These are phyloP conservation scores for Andricus grossulariae DNA, from an alignment of 1,140 invertebrate genomes.

Conservation along the genomic window DNA sequence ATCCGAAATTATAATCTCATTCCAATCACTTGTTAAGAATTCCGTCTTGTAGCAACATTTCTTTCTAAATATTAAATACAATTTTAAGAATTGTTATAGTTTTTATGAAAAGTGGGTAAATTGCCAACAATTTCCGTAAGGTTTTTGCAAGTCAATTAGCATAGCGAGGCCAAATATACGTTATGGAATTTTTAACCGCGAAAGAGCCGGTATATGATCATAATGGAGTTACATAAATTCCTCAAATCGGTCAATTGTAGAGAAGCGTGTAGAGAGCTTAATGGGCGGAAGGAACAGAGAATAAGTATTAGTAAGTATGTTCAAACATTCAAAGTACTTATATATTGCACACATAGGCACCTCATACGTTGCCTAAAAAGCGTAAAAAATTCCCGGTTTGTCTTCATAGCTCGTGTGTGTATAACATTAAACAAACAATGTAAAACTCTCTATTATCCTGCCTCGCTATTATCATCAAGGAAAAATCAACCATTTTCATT, in stretches of 20 bases:
- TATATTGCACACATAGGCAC: too few relatives aligned
- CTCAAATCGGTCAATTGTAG: slow-evolving; percentile 47
- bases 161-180: slow-evolving; percentile 45
- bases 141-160: slow-evolving; percentile 34
- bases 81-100: not conserved
- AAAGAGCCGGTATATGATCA: slow-evolving; percentile 27
- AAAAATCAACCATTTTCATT: too few relatives aligned
- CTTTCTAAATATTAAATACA: slow-evolving; percentile 3
- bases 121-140: slow-evolving; percentile 15
- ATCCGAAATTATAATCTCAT: too few relatives aligned
- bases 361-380: slow-evolving; percentile 42
- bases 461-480: too few relatives aligned
- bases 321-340: not conserved
- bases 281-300: slow-evolving; percentile 39
- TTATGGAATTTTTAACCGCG: slow-evolving; percentile 38
- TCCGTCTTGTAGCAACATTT: not conserved
- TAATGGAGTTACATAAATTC: slow-evolving; percentile 50
- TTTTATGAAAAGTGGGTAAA: not conserved
- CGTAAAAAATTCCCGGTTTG: slow-evolving; percentile 36
- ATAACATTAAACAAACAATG: not conserved
- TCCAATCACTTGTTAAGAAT: too few relatives aligned
- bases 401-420: not conserved
- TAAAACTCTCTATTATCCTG: too few relatives aligned
- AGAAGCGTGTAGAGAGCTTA: slow-evolving; percentile 38
- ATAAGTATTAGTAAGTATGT: not conserved